Percentiles rank a stretch among this genome's conserved stretches.
Evolutionary conservation across 2,888 invertebrate species (phyloP).

Genomic region (Drosophila putrida): DNA sequence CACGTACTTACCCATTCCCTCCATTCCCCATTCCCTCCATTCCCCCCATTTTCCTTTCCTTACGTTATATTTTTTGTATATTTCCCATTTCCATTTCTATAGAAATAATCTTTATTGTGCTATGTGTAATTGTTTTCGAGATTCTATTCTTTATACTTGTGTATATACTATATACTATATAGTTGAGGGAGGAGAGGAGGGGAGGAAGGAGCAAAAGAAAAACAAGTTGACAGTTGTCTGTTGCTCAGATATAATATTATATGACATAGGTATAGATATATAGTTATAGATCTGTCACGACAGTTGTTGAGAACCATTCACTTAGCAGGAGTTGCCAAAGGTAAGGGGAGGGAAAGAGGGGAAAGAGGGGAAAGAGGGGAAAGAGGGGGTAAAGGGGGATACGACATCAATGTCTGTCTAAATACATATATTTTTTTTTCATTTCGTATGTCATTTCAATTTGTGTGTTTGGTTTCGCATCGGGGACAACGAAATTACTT

Average conservation of each 20-base stretch:
- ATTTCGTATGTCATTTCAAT: constrained; percentile 61
- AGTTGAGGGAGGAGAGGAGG: neutral
- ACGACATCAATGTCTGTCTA: constrained; percentile 52
- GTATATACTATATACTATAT: neutral
- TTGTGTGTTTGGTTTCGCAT: constrained; percentile 32
- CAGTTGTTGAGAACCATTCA: constrained; percentile 38
- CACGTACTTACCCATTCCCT: constrained; percentile 14
- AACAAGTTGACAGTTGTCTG: constrained; percentile 25
- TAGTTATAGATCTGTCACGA: constrained; percentile 42
- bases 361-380: neutral
- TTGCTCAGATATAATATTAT: constrained; percentile 26
- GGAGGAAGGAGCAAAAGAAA: neutral
- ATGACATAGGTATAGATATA: constrained; percentile 31
- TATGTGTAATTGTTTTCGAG: constrained; percentile 50
- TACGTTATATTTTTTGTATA: neutral
- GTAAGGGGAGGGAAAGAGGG: neutral
- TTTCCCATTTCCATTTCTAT: constrained; percentile 19
- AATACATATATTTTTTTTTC: constrained; percentile 45
- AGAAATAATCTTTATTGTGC: constrained; percentile 49
- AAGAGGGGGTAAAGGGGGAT: neutral
- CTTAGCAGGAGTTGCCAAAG: constrained; percentile 4
- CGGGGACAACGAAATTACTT: constrained; percentile 58
- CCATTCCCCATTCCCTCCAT: constrained; percentile 4
- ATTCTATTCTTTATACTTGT: constrained; percentile 29
- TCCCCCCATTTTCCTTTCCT: constrained; percentile 2